Evolutionary conservation across 2,888 invertebrate genomes (phyloP), one percentile per base, ranked within the genome.

Genomic region (Mythimna vitellina): DNA sequence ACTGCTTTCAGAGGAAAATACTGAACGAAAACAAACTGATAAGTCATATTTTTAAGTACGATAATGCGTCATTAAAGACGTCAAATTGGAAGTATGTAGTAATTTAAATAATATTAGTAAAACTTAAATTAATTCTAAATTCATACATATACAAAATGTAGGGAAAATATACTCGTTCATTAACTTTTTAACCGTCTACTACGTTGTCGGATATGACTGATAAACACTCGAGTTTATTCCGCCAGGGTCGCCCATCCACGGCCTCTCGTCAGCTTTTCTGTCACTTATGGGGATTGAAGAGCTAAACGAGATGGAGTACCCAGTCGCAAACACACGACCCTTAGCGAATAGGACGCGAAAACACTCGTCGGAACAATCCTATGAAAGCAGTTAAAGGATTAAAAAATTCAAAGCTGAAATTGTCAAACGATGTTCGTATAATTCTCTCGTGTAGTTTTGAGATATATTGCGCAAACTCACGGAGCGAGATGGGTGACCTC

Each of bases 1-100:
- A 35, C 17, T 32, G 32, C 53, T 62, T 69, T 68, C 61, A 42
- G 56, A 76, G 69, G 76, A 76, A 73, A 74, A 61, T 61, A 68
- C 49, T 25, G 22, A 38, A 46, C 53, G 25, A 67, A 75, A 74
- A 74, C 68, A 74, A 68, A 68, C 38, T 32, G 54, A 68, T 76
- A 51, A 56, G 22, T n/a, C 42, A 56, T 75, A 68, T 68, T 75
- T 75, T 68, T 49, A 42, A 56, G 1, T 32, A 4, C 56, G 22
- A 22, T 68, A 38, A 75, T 51, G 25, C 56, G 25, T 32, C 10
- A 68, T 29, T 60, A 49, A 46, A 5, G 6, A 57, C 29, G 42
- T 58, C 51, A 53, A 35, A 66, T 46, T 46, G 6, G 17, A 46
- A 14, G 14, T 46, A 14, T n/a, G 42, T 46, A 38, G 10, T 10